Conservation (phyloP, 2,797 vertebrate species). For the Anguilla marmorata region DNA sequence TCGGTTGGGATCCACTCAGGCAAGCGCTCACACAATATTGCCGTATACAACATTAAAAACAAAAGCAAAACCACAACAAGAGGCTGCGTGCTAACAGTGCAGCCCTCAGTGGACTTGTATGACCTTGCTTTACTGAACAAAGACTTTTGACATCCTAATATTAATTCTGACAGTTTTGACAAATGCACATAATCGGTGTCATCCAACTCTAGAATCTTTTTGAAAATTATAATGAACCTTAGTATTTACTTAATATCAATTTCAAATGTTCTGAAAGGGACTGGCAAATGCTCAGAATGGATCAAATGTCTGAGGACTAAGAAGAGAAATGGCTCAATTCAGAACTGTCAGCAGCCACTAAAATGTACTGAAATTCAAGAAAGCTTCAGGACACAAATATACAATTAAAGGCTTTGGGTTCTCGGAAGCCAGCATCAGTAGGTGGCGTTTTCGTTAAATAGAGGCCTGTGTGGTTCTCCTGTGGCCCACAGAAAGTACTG, state of each 20-base stretch:
- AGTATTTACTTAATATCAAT: background rate
- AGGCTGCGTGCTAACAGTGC: background rate
- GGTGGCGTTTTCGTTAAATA: slow-evolving; percentile 35
- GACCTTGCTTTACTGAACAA: background rate
- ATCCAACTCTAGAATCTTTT: slow-evolving; percentile 1
- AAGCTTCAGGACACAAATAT: slow-evolving; percentile 39
- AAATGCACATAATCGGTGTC: background rate
- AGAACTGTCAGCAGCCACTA: background rate
- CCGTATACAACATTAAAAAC: background rate
- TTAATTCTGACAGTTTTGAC: background rate
- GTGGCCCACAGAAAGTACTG: slow-evolving; percentile 23
- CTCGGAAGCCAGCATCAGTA: slow-evolving; percentile 34
- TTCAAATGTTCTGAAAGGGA: background rate
- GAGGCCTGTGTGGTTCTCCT: slow-evolving; percentile 37
- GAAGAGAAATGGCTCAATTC: background rate
- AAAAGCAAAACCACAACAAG: background rate
- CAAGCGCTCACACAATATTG: background rate
- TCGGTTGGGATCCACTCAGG: background rate
- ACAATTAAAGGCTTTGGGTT: slow-evolving; percentile 47
- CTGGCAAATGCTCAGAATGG: background rate
- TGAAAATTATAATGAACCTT: background rate
- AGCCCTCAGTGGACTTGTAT: background rate
- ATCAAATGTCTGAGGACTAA: background rate
- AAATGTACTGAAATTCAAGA: slow-evolving; percentile 14
- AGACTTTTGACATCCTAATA: background rate